phyloP scores from a whole-genome alignment of 1,140 invertebrate species.

The Philaenus spumarius region DNA sequence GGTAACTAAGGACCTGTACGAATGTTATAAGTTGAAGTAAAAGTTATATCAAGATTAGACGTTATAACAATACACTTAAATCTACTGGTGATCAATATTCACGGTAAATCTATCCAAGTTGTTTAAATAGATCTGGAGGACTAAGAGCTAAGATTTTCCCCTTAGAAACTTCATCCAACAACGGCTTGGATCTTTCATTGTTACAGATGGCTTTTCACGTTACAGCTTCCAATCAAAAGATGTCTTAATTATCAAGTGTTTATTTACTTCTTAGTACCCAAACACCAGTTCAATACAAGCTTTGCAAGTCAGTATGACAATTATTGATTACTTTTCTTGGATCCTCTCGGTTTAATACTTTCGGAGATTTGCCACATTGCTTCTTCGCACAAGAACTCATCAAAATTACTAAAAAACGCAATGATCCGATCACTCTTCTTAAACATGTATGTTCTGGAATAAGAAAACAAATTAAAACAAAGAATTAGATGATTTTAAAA shows the following conservation, averaged over 20 bases:
- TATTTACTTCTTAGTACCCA: neutral
- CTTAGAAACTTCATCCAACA: neutral
- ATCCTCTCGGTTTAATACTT: constrained; percentile 83
- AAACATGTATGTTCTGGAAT: constrained; percentile 68
- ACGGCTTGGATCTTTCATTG: neutral
- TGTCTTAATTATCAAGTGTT: neutral
- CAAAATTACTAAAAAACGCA: constrained; percentile 94
- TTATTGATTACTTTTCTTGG: constrained; percentile 24
- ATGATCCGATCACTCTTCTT: constrained; percentile 91
- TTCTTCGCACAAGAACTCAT: constrained; percentile 91
- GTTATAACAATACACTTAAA: no score
- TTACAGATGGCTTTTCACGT: neutral
- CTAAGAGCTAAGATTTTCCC: neutral
- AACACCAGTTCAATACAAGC: neutral
- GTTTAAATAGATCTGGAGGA: no score
- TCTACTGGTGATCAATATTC: no score
- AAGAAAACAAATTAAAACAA: no score
- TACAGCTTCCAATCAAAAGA: neutral
- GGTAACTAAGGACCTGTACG: no score
- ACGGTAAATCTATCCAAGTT: no score
- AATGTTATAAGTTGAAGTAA: no score
- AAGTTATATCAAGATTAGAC: no score
- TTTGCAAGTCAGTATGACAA: no score
- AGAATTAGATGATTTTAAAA: no score
- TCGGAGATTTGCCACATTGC: constrained; percentile 97